phyloP scores from a whole-genome alignment of 2,113 vertebrate species.

The Myrmecophaga tridactyla region DNA sequence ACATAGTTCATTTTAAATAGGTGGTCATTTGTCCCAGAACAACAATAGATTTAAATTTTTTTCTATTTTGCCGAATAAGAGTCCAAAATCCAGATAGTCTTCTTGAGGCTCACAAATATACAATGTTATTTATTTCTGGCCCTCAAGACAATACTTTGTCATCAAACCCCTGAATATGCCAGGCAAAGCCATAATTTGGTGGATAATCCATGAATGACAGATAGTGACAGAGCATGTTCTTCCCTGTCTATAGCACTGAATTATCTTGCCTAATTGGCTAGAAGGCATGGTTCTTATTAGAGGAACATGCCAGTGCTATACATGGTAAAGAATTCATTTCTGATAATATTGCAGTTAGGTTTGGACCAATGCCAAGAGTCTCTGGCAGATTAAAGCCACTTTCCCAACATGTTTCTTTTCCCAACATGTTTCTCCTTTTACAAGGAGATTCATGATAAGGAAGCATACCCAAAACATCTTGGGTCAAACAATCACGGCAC shows the following conservation, averaged over 20 bases:
- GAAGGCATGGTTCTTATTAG: slow-evolving; percentile 22
- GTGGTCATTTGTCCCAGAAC: not conserved
- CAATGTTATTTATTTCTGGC: slow-evolving; percentile 29
- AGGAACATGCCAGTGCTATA: slow-evolving; percentile 29
- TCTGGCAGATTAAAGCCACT: slow-evolving; percentile 60
- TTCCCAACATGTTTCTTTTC: slow-evolving; percentile 56
- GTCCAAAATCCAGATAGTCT: not conserved
- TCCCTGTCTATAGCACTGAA: not conserved
- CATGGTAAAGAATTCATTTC: slow-evolving; percentile 58
- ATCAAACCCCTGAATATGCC: not conserved
- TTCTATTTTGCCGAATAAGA: slow-evolving; percentile 11
- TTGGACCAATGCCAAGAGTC: slow-evolving; percentile 60
- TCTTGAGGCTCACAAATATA: slow-evolving; percentile 17
- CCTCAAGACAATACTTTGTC: not conserved
- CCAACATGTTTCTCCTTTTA: slow-evolving; percentile 52
- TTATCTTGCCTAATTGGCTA: slow-evolving; percentile 23
- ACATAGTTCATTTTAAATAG: slow-evolving; percentile 20
- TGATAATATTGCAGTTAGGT: slow-evolving; percentile 54
- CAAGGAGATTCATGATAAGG: slow-evolving; percentile 41
- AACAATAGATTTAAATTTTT: slow-evolving; percentile 26
- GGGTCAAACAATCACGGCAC: not conserved
- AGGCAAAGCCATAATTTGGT: slow-evolving; percentile 13
- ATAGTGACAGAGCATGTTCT: not conserved
- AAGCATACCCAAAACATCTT: slow-evolving; percentile 49
- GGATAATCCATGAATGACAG: not conserved